Conservation (phyloP, 2,113 vertebrate genomes). For the Fulmarus glacialis region DNA sequence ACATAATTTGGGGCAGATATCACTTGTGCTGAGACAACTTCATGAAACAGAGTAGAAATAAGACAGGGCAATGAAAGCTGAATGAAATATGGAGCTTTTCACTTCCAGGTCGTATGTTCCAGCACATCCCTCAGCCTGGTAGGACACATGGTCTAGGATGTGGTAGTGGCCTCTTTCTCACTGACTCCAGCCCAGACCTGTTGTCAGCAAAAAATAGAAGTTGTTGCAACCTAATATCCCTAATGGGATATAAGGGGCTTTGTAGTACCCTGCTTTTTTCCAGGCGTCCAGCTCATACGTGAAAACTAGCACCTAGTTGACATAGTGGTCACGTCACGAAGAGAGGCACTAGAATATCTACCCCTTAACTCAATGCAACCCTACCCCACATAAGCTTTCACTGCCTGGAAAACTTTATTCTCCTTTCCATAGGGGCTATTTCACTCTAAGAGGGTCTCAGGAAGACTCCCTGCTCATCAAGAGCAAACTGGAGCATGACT, state of each 20-base stretch:
- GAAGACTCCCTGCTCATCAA: not conserved
- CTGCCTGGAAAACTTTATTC: not conserved
- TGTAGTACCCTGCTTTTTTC: not conserved
- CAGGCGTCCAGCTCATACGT: not conserved
- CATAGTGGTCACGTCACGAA: not conserved
- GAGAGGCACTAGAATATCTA: not conserved
- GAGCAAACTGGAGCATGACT: not conserved
- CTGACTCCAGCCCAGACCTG: not conserved
- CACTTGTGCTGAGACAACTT: not conserved
- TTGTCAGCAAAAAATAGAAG: not conserved
- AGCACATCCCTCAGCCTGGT: not conserved
- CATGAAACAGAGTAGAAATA: not conserved
- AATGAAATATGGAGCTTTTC: not conserved
- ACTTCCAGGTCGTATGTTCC: not conserved
- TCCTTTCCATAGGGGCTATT: not conserved
- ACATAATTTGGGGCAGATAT: not conserved
- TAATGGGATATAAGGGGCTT: not conserved
- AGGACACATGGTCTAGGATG: not conserved
- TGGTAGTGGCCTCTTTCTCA: not conserved
- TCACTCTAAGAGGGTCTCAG: not conserved
- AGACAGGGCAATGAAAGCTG: not conserved
- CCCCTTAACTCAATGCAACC: not conserved
- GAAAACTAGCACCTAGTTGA: not conserved
- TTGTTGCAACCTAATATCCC: not conserved
- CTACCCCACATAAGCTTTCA: not conserved